Evolutionary conservation across 1,140 invertebrate genomes (phyloP).

Genomic region (Glossosoma conforme): DNA sequence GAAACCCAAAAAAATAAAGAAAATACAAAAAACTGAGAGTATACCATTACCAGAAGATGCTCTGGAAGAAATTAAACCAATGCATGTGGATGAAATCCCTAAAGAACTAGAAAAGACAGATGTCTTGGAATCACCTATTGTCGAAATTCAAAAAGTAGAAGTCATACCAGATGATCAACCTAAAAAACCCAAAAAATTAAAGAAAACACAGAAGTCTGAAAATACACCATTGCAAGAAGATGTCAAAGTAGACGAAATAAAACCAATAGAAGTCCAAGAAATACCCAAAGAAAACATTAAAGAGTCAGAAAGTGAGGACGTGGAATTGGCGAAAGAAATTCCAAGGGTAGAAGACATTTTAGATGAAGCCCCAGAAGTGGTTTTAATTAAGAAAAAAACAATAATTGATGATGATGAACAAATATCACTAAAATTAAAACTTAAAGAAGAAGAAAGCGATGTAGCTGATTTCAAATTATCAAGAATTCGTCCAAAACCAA

Average conservation of each 20-base stretch:
- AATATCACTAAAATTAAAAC: conserved; percentile 15
- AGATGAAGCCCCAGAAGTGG: conserved; percentile 25
- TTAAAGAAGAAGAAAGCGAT: conserved; percentile 37
- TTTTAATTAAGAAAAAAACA: conserved; percentile 40
- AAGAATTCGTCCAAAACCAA: conserved; percentile 36
- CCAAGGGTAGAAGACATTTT: conserved; percentile 12
- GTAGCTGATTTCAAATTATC: conserved; percentile 18
- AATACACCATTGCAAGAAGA: conserved; percentile 29
- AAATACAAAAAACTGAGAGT: conserved; percentile 36
- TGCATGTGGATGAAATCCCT: conserved; percentile 22
- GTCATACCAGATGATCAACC: conserved; percentile 23
- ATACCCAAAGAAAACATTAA: conserved; percentile 29
- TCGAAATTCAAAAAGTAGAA: conserved; percentile 37
- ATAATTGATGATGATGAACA: conserved; percentile 23
- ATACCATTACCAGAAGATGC: conserved; percentile 34
- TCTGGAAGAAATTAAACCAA: conserved; percentile 38
- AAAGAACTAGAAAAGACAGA: conserved; percentile 32
- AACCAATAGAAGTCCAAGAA: conserved; percentile 29
- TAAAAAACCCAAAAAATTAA: conserved; percentile 32
- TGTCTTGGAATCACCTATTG: conserved; percentile 29
- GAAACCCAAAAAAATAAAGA: conserved; percentile 32
- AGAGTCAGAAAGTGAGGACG: too few species aligned
- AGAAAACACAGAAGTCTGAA: conserved; percentile 33
- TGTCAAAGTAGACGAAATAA: conserved; percentile 27
- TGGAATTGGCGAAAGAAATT: conserved; percentile 14